A percentile compares a stretch with the other conserved stretches of the same genome.
These are phyloP conservation scores for Fistularia tabacaria DNA, from an alignment of 2,797 vertebrate species.

Conservation along the genomic window DNA sequence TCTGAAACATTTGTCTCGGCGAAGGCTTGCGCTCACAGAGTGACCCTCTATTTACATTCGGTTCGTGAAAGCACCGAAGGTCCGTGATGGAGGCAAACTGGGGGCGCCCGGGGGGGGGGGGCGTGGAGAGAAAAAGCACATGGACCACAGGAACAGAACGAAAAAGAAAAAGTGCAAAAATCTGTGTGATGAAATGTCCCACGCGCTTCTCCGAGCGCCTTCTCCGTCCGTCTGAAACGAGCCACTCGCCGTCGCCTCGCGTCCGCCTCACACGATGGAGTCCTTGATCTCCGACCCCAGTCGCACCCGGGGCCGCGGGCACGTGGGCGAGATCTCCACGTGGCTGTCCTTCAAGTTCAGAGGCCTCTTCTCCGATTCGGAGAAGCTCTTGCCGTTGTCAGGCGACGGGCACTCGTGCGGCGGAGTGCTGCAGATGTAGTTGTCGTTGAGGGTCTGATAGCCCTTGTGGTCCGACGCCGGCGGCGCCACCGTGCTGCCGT, in stretches of 20 bases:
- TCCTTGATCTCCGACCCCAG: constrained; percentile 96
- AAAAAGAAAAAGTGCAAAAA: constrained; percentile 70
- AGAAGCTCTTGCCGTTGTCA: constrained; percentile 78
- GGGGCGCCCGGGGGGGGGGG: constrained; percentile 37
- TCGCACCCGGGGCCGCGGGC: constrained; percentile 90
- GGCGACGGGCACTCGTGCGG: constrained; percentile 78
- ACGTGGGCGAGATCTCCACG: constrained; percentile 84
- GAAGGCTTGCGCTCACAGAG: neutral
- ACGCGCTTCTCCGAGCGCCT: neutral
- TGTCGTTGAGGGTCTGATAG: constrained; percentile 93
- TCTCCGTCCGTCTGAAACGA: constrained; percentile 26
- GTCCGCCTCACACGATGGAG: constrained; percentile 86
- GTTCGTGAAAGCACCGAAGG: constrained; percentile 39
- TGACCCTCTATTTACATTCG: constrained; percentile 41
- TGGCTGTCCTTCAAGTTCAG: constrained; percentile 85
- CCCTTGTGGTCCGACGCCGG: constrained; percentile 84
- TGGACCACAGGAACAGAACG: constrained; percentile 58
- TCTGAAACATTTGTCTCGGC: neutral
- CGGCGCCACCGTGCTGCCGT: constrained; percentile 77
- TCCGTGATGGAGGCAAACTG: constrained; percentile 53
- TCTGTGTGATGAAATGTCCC: constrained; percentile 61
- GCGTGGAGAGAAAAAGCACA: constrained; percentile 54
- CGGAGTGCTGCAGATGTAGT: constrained; percentile 82
- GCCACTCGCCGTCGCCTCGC: constrained; percentile 5
- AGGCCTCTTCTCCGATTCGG: constrained; percentile 84